Percentiles rank a stretch among this genome's conserved stretches.
These are phyloP conservation scores for Tonatia bakeri DNA, from an alignment of 2,113 vertebrate genomes.

Conservation along the genomic window DNA sequence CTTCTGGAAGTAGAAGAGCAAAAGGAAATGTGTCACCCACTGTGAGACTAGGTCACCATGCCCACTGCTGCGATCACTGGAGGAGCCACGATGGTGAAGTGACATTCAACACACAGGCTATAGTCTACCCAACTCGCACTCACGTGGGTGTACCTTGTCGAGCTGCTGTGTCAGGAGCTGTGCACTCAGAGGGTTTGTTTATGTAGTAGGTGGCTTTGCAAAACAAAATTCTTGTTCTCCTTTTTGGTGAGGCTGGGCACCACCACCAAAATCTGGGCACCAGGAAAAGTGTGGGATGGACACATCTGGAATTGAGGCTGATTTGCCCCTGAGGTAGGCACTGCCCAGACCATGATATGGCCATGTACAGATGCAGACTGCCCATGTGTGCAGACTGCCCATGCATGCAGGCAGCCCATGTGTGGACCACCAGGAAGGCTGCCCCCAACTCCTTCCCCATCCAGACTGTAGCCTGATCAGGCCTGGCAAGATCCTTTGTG, in stretches of 20 bases:
- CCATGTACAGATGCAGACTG: not conserved
- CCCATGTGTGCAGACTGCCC: fast-evolving
- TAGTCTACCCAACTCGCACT: not conserved
- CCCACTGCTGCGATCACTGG: not conserved
- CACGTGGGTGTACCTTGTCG: fast-evolving
- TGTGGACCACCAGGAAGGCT: not conserved
- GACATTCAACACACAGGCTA: not conserved
- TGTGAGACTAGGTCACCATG: not conserved
- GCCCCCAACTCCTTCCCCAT: not conserved
- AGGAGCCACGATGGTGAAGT: not conserved
- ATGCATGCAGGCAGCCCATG: fast-evolving
- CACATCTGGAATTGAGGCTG: not conserved
- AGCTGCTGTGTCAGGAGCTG: not conserved
- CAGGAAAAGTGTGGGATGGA: not conserved
- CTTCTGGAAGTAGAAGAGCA: not conserved
- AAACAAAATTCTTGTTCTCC: not conserved
- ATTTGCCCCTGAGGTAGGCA: not conserved
- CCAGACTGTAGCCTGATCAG: not conserved
- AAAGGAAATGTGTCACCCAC: not conserved
- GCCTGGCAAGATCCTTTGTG: not conserved
- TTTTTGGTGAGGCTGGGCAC: not conserved
- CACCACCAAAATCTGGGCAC: not conserved
- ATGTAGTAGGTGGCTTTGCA: not conserved
- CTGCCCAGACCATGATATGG: not conserved
- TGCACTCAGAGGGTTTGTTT: not conserved